These are phyloP conservation scores for Phytoseiulus persimilis DNA, from an alignment of 2,888 invertebrate species.

Conservation along the genomic window DNA sequence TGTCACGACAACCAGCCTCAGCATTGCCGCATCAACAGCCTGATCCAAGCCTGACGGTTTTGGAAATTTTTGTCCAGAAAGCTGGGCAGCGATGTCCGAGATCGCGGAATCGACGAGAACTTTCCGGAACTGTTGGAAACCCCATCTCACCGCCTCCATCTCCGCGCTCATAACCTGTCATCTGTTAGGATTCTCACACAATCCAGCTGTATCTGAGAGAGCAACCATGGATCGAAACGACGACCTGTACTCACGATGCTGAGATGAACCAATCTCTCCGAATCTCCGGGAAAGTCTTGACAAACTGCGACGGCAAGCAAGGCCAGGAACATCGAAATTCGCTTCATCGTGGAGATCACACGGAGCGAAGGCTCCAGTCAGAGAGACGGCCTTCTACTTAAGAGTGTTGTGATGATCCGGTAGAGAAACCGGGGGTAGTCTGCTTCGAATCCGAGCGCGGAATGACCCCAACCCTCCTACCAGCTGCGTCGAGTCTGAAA, in stretches of 20 bases:
- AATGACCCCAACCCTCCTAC: neutral
- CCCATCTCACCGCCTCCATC: too few relatives aligned
- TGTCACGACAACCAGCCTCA: too few relatives aligned
- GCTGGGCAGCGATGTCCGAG: too few relatives aligned
- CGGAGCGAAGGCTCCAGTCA: neutral
- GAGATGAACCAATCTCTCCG: slow-evolving; percentile 15
- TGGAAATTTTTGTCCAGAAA: too few relatives aligned
- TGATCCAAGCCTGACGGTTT: too few relatives aligned
- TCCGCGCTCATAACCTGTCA: too few relatives aligned
- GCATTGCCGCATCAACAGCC: too few relatives aligned
- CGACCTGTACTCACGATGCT: neutral
- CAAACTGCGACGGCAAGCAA: neutral
- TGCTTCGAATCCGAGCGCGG: neutral
- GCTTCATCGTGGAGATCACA: neutral
- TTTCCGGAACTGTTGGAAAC: too few relatives aligned
- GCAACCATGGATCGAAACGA: neutral
- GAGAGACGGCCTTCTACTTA: neutral
- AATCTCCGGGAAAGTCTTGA: slow-evolving; percentile 25
- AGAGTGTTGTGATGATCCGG: neutral
- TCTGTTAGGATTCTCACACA: too few relatives aligned
- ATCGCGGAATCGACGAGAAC: too few relatives aligned
- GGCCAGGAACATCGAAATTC: neutral
- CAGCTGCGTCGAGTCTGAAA: neutral
- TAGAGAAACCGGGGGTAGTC: neutral
- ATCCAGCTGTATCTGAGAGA: neutral